Evolutionary conservation across 2,797 vertebrate species (phyloP), one percentile per base, ranked within the genome.

Genomic region (Orientallactaga sibirica): DNA sequence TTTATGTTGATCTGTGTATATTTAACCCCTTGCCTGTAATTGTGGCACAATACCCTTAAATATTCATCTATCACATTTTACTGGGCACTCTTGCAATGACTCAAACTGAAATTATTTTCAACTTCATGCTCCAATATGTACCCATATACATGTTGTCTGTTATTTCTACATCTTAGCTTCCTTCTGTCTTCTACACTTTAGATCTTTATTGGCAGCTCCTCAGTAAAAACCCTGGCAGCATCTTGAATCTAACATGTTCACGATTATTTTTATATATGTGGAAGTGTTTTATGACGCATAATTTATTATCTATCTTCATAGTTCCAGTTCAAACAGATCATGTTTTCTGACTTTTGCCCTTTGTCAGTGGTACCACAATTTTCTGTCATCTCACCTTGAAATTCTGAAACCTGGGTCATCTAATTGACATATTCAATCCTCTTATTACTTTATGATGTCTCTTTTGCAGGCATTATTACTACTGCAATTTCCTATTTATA

Each of bases 291-390:
- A 9, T 68, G 24, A 66, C 77, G 48, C 74, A 48, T 48, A 71
- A 33, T 55, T 88, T 85, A 62, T 66, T 84, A 78, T 84, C 71
- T 92, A 24, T 73, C 67, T 84, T 74, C 8, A 67, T 84, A 33
- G 88, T 88, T 94, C 33, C 33, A 68, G 48, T 29, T 19, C 18
- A 94, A 83, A 91, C 19, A 77, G n/a, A 41, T 71, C 74, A 91
- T 3, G 67, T 79, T 85, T 78, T 88, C 62, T 73, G 29, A 84
- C 22, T 43, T 94, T 83, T 61, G 5, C n/a, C 8, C 1, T n/a
- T 15, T 48, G 33, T 71, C 29, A 83, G 41, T 74, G n/a, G 33
- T 79, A 79, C 25, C 15, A 68, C 48, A 77, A 52, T 67, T 88
- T 92, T 85, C n/a, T 25, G 19, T 75, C 20, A 62, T 55, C 16